Base-by-base conservation (phyloP, 2,113 vertebrate species). In the Verasper variegatus region DNA sequence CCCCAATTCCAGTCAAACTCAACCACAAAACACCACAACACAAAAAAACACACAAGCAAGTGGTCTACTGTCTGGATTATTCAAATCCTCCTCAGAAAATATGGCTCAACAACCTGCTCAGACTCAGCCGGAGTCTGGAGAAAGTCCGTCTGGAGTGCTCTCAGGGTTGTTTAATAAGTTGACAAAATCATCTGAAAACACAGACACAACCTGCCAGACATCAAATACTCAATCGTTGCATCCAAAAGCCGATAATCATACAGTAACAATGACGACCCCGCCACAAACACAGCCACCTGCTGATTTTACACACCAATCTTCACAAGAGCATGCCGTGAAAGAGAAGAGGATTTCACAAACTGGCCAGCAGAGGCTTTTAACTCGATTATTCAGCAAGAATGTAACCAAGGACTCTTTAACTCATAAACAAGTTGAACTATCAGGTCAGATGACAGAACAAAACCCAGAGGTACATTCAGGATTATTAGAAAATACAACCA, bases 81-180 rank as follows among this genome's bases (percentile, higher is more conserved):
- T 95, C 80, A 96, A 94, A 83, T 91, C 92, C 49, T 78, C 95
- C 49, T 83, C 89, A 64, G 93, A 95, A 85, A 94, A 92, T 65
- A 11, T 78, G 10, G 59, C 58, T 54, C 87, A 72, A 17, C 82
- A 82, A 59, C 86, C 84, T 66, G 45, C 52, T 76, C 76, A 54
- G 61, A n/a, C 58, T 76, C 70, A 73, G 4, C 51, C n/a, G 27
- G 88, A 90, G 21, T 67, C 60, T 18, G 51, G 51, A n/a, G 2
- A 78, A 54, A 80, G 42, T 80, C 82, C 90, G 49, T 63, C 91
- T 56, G 87, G 86, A 79, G 78, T 96, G 71, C 85, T 96, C 68
- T 93, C 95, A 66, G 93, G 93, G 0, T 88, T 93, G 31, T 90
- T 93, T 56, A 92, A 69, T 75, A 95, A 93, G 60, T 76, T 94